These are phyloP conservation scores for Steatocranus sp. DNA, from an alignment of 2,797 vertebrate genomes.

Conservation along the genomic window DNA sequence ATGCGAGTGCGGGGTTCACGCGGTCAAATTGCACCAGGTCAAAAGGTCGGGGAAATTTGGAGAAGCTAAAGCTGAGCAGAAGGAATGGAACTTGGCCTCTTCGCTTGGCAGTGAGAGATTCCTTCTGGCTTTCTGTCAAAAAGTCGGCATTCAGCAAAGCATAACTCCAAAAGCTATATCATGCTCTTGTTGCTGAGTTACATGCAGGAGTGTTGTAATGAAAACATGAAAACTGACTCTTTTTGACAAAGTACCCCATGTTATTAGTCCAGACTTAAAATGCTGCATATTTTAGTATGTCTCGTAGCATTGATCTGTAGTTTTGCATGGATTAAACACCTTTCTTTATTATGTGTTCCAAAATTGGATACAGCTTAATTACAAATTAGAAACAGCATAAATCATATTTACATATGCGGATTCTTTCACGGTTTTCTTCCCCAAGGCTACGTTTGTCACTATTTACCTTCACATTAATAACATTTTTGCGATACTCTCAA, in stretches of 20 bases:
- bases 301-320: not conserved
- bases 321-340: not conserved
- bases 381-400: not conserved
- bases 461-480: rapidly evolving
- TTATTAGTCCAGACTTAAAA: not conserved
- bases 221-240: slow-evolving; percentile 23
- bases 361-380: not conserved
- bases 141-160: slow-evolving; percentile 33
- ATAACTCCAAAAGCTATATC: slow-evolving; percentile 60
- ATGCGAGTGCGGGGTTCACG: slow-evolving; percentile 47
- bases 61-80: slow-evolving; percentile 53
- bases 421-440: rapidly evolving
- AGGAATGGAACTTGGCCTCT: slow-evolving; percentile 65
- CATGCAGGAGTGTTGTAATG: not conserved
- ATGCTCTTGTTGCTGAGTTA: slow-evolving; percentile 32
- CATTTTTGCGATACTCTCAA: not conserved
- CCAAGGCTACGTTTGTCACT: not conserved
- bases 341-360: not conserved
- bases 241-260: not conserved
- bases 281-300: not conserved
- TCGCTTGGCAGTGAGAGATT: slow-evolving; percentile 66
- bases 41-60: slow-evolving; percentile 60
- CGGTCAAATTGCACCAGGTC: slow-evolving; percentile 59
- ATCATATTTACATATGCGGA: not conserved
- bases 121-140: slow-evolving; percentile 55